Percentiles rank a stretch among this genome's conserved stretches.
phyloP scores from a whole-genome alignment of 2,797 vertebrate species.

The Ctenosaura bakeri region DNA sequence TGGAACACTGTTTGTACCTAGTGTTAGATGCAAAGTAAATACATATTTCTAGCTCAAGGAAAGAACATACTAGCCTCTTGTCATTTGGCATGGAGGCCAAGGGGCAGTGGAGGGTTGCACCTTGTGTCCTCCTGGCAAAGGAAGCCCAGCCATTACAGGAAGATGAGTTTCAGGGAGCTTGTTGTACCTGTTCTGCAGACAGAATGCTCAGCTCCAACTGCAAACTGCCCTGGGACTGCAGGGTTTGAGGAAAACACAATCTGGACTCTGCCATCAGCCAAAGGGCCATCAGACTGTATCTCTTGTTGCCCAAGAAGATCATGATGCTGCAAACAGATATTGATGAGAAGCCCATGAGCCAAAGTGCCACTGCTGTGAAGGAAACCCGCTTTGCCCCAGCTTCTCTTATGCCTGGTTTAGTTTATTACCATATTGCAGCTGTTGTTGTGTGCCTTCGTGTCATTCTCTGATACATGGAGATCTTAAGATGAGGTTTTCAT shows the following conservation, averaged over 20 bases:
- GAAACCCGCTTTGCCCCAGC: not conserved
- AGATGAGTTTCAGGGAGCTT: not conserved
- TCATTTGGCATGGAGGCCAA: not conserved
- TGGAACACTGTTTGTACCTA: not conserved
- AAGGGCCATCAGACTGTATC: not conserved
- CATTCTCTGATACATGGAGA: too few relatives aligned
- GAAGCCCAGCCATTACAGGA: not conserved
- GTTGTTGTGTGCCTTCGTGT: too few relatives aligned
- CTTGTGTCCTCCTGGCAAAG: not conserved
- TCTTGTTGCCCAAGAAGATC: not conserved
- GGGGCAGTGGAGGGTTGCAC: not conserved
- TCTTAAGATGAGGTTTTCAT: too few relatives aligned
- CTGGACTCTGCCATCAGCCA: not conserved
- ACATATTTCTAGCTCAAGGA: slow-evolving; percentile 7
- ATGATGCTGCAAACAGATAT: too few relatives aligned
- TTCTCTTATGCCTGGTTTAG: not conserved
- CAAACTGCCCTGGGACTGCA: not conserved
- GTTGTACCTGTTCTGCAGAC: not conserved
- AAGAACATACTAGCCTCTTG: not conserved
- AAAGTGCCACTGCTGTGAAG: not conserved
- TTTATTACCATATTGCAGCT: too few relatives aligned
- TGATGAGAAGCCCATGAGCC: not conserved
- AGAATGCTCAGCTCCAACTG: not conserved
- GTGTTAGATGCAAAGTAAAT: not conserved
- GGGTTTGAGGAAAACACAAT: not conserved